These are phyloP conservation scores for Mesopsocus fuscifrons DNA, from an alignment of 2,888 invertebrate species.

Conservation along the genomic window DNA sequence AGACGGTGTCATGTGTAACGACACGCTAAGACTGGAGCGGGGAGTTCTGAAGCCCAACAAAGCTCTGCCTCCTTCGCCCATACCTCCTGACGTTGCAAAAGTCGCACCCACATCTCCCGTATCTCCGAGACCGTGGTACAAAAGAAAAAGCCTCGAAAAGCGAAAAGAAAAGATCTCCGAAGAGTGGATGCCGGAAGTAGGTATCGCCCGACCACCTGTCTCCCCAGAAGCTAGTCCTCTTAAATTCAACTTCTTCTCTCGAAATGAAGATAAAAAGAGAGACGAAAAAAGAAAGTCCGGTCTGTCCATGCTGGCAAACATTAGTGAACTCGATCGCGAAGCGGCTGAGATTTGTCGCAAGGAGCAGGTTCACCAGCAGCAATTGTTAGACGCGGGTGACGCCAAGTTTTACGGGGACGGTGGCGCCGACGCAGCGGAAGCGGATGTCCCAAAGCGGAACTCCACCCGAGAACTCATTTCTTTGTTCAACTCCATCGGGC, in stretches of 20 bases:
- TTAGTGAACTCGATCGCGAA: slow-evolving; percentile 61
- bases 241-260: slow-evolving; percentile 16
- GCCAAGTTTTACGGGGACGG: slow-evolving; percentile 22
- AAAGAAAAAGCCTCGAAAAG: slow-evolving; percentile 26
- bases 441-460: slow-evolving; percentile 22
- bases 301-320: slow-evolving; percentile 45
- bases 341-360: slow-evolving; percentile 52
- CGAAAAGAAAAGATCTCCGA: slow-evolving; percentile 19
- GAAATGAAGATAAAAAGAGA: slow-evolving; percentile 17
- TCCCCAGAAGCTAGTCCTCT: slow-evolving; percentile 8
- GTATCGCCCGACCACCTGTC: slow-evolving; percentile 26
- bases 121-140: slow-evolving; percentile 46
- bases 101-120: slow-evolving; percentile 25
- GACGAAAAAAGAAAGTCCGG: slow-evolving; percentile 35
- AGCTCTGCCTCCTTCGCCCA: slow-evolving; percentile 17
- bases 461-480: slow-evolving; percentile 35
- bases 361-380: slow-evolving; percentile 25
- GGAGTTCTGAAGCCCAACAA: slow-evolving; percentile 28
- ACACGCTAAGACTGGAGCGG: slow-evolving; percentile 28
- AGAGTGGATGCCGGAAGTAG: slow-evolving; percentile 30
- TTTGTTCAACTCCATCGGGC: slow-evolving; percentile 41
- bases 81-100: slow-evolving; percentile 14
- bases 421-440: slow-evolving; percentile 21
- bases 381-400: slow-evolving; percentile 19
- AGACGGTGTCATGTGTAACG: slow-evolving; percentile 17